Evolutionary conservation across 2,797 vertebrate species (phyloP), one percentile per base, ranked within the genome.

Genomic region (Phrynocephalus forsythii): DNA sequence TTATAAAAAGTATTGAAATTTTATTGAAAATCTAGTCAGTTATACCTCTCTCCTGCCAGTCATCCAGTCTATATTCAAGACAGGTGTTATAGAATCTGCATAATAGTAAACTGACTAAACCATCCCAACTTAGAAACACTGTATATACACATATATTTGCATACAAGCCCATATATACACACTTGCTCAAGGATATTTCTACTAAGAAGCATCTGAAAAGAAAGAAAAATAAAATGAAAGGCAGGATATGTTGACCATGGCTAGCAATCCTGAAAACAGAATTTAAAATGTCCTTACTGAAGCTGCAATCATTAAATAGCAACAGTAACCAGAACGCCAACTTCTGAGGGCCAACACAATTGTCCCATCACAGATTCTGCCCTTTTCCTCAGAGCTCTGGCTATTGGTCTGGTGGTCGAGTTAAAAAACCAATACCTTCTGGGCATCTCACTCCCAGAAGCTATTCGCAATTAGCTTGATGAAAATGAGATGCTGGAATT

Each of bases 381-480:
- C 44, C 28, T 13, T 66, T n/a, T 73, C 66, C 50, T 28, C 38
- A 44, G 15, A 72, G 30, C 86, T 82, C 89, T 77, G 60, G 22
- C 28, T 71, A 56, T n/a, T 28, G 48, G 13, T 44, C 38, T 68
- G n/a, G 60, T 16, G 18, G 56, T 8, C 18, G 30, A 18, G 30
- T 4, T 30, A 63, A 85, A 88, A 13, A 16, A 38, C 83, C 84
- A 87, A 18, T 73, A 91, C 67, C 67, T 90, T 91, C 44, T 33
- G 78, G 80, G 85, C 81, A 72, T 91, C 90, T 87, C 87, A 73
- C 38, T n/a, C 92, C 89, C 73, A 82, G 68, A 83, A 94, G 92
- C 89, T 84, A n/a, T 87, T 94, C 82, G 88, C 91, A 86, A 91
- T 92, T 89, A 88, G 84, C 78, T 86, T 82, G 72, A 84, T 84